phyloP scores from a whole-genome alignment of 2,113 vertebrate genomes.

The Corythornis madagascariensis region DNA sequence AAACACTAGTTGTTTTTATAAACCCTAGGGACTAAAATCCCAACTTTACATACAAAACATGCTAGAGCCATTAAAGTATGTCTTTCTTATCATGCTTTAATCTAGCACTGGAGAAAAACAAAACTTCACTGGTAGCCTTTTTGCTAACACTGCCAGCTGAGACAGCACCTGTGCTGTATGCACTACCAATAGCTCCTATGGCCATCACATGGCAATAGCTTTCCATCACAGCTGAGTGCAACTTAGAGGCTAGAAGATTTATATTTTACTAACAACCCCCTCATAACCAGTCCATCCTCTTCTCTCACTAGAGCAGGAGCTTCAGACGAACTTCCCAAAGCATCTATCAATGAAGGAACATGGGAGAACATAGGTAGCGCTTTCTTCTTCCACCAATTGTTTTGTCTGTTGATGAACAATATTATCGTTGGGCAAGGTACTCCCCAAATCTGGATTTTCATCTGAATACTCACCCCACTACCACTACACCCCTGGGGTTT shows the following conservation, averaged over 20 bases:
- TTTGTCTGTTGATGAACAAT: not conserved
- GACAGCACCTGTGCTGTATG: rapidly evolving
- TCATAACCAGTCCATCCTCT: not conserved
- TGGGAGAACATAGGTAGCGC: not conserved
- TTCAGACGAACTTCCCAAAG: not conserved
- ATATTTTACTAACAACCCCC: not conserved
- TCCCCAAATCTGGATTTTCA: not conserved
- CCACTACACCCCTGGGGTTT: no score
- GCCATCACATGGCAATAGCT: not conserved
- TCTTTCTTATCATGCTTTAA: not conserved
- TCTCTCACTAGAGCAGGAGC: not conserved
- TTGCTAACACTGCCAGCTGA: not conserved
- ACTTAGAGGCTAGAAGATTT: not conserved
- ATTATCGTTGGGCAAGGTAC: not conserved
- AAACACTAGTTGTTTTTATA: not conserved
- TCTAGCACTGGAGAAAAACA: not conserved
- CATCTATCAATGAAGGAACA: not conserved
- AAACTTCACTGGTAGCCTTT: not conserved
- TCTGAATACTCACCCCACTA: not conserved
- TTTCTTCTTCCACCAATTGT: not conserved
- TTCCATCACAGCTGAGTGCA: rapidly evolving
- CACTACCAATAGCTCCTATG: not conserved
- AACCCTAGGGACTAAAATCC: not conserved
- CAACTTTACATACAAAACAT: not conserved
- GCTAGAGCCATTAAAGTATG: not conserved